Evolutionary conservation across 2,888 invertebrate genomes (phyloP).

Genomic region (Agonum fuliginosum): DNA sequence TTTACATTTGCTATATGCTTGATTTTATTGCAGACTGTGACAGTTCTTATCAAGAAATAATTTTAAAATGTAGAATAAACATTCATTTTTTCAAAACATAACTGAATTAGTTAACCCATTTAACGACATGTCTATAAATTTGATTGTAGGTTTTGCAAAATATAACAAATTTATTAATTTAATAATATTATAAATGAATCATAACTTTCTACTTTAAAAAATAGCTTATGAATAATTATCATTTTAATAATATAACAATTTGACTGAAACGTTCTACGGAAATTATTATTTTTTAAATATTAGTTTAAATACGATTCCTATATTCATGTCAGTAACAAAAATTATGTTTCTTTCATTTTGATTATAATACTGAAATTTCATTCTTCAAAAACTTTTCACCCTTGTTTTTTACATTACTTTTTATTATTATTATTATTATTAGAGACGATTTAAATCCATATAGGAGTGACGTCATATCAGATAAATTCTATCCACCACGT

Average conservation of each 20-base stretch:
- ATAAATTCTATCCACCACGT: too few species aligned
- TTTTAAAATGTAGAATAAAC: background rate
- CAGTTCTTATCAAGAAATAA: background rate
- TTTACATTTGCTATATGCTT: constrained; percentile 45
- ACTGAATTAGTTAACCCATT: background rate
- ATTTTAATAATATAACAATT: too few species aligned
- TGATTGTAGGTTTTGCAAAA: too few species aligned
- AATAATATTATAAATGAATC: too few species aligned
- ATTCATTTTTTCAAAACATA: background rate
- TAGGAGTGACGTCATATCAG: too few species aligned
- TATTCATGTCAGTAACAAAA: background rate
- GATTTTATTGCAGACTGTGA: constrained; percentile 50
- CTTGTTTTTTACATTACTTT: background rate
- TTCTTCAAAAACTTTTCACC: background rate
- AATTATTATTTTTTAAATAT: too few species aligned
- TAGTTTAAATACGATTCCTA: background rate
- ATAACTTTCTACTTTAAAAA: too few species aligned
- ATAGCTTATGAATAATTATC: too few species aligned
- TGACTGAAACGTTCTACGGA: too few species aligned
- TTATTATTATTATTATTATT: constrained; percentile 10
- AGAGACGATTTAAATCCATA: too few species aligned
- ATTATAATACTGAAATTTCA: background rate
- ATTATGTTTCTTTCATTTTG: background rate
- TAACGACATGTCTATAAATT: too few species aligned
- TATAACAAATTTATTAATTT: too few species aligned